These are phyloP conservation scores for Harpegnathos saltator DNA, from an alignment of 1,140 invertebrate species.

Conservation along the genomic window DNA sequence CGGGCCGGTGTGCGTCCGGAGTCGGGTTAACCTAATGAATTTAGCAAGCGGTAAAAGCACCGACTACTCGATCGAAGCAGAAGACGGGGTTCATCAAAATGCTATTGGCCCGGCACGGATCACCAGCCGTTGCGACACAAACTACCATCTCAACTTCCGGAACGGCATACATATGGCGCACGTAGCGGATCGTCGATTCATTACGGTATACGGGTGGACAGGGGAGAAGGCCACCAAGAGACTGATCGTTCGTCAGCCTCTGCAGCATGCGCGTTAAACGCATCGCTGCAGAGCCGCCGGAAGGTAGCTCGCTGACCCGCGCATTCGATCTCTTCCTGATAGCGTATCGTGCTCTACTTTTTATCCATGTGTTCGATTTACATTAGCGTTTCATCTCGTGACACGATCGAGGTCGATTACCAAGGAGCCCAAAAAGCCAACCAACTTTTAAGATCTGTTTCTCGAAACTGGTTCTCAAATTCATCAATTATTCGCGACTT, in stretches of 20 bases:
- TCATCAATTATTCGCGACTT: too few relatives aligned
- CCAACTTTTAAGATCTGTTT: too few relatives aligned
- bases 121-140: constrained; percentile 28
- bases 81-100: constrained; percentile 66
- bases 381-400: constrained; percentile 6
- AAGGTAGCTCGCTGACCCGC: constrained; percentile 36
- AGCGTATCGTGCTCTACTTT: constrained; percentile 22
- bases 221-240: neutral
- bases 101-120: constrained; percentile 59
- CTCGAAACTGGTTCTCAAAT: too few relatives aligned
- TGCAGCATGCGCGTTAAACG: constrained; percentile 27
- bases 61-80: constrained; percentile 52
- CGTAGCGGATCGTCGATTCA: constrained; percentile 38
- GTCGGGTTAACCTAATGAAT: constrained; percentile 51
- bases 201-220: constrained; percentile 18
- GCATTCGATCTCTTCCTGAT: constrained; percentile 6
- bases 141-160: constrained; percentile 32
- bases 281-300: constrained; percentile 13
- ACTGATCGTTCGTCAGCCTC: neutral
- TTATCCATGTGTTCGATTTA: neutral
- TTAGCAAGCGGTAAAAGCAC: constrained; percentile 33
- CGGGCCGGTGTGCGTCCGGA: neutral
- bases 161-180: constrained; percentile 17
- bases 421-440: neutral
- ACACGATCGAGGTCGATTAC: too few relatives aligned